A percentile compares a stretch with the other conserved stretches of the same genome.
These are phyloP conservation scores for Drosophila ohnishii DNA, from an alignment of 1,140 invertebrate genomes.

Conservation along the genomic window DNA sequence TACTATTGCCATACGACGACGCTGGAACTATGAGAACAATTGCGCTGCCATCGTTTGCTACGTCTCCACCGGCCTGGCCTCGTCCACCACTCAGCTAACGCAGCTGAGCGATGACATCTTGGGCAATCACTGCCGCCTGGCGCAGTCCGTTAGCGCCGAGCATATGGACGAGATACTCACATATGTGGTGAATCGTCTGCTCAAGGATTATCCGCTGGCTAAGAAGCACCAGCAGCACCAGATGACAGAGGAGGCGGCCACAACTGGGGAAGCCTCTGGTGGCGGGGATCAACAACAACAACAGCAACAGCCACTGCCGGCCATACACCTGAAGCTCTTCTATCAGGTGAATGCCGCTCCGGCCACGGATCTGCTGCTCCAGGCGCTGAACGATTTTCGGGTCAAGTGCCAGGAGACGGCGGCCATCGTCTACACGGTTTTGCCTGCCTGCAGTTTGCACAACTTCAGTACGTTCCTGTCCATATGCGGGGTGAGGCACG, in stretches of 20 bases:
- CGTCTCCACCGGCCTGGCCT: conserved; percentile 88
- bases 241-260: neutral
- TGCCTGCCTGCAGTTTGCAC: conserved; percentile 90
- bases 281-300: conserved; percentile 50
- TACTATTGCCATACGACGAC: conserved; percentile 90
- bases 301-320: conserved; percentile 73
- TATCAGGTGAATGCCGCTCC: conserved; percentile 87
- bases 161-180: conserved; percentile 88
- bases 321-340: conserved; percentile 89
- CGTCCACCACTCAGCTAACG: conserved; percentile 86
- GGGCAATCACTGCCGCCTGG: conserved; percentile 84
- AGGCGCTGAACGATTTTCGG: conserved; percentile 84
- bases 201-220: conserved; percentile 85
- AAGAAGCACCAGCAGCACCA: conserved; percentile 48
- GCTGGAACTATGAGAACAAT: conserved; percentile 95
- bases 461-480: conserved; percentile 91
- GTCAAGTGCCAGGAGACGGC: conserved; percentile 82
- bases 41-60: conserved; percentile 93
- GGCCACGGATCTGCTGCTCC: conserved; percentile 84
- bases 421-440: conserved; percentile 88
- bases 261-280: neutral
- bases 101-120: conserved; percentile 85
- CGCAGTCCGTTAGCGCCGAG: conserved; percentile 84
- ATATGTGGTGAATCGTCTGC: conserved; percentile 89
- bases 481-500: conserved; percentile 88